A percentile compares a stretch with the other conserved stretches of the same genome.
Conservation (phyloP, 2,888 invertebrate genomes). For the Pheosia gnoma region DNA sequence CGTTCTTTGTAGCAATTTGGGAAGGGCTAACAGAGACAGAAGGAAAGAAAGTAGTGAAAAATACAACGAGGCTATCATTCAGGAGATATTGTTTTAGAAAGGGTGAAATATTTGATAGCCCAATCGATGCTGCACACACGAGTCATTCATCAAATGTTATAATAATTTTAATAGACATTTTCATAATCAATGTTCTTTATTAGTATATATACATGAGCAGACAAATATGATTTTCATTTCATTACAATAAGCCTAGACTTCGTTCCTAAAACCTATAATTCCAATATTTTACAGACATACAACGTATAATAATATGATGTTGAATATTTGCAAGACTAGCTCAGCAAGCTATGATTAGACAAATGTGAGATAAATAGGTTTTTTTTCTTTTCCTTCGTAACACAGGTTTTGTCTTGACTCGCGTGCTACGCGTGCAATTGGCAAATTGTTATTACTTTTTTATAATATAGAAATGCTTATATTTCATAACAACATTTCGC, state of each 20-base stretch:
- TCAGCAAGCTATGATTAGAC: no score
- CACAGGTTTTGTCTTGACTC: no score
- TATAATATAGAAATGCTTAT: no score
- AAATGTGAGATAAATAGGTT: no score
- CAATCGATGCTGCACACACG: constrained; percentile 34
- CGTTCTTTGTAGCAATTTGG: constrained; percentile 55
- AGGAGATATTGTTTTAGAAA: constrained; percentile 72
- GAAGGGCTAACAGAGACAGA: constrained; percentile 32
- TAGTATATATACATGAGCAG: constrained; percentile 20
- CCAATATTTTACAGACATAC: no score
- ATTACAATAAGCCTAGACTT: background rate
- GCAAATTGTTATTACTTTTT: no score
- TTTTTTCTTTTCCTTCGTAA: no score
- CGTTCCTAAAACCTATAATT: no score
- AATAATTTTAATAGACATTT: constrained; percentile 17
- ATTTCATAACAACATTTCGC: no score
- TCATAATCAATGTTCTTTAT: constrained; percentile 21
- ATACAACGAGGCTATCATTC: constrained; percentile 49
- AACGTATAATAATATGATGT: no score
- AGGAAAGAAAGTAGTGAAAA: background rate
- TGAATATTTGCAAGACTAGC: no score
- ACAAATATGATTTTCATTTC: background rate
- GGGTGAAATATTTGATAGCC: constrained; percentile 67
- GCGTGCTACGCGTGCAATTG: no score
- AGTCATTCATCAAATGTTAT: constrained; percentile 9